Evolutionary conservation across 2,888 invertebrate genomes (phyloP).

Genomic region (Dryocosmus kuriphilus): DNA sequence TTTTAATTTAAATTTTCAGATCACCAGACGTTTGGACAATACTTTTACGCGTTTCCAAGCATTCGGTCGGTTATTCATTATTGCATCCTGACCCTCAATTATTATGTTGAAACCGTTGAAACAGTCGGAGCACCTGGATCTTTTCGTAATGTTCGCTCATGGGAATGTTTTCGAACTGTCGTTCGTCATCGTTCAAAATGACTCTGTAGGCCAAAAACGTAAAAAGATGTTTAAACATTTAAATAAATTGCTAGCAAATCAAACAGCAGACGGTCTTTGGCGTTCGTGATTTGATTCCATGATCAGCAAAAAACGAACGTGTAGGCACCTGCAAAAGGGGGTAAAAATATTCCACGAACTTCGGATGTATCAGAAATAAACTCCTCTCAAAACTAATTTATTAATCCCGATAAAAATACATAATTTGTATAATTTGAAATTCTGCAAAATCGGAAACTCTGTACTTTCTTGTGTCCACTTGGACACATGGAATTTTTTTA

Average conservation of each 20-base stretch:
- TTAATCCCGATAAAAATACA: neutral
- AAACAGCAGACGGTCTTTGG: conserved; percentile 19
- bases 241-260: conserved; percentile 33
- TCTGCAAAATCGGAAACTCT: too few relatives aligned
- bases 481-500: too few relatives aligned
- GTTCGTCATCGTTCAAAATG: conserved; percentile 26
- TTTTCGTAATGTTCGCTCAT: conserved; percentile 11
- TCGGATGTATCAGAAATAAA: conserved; percentile 1
- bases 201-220: neutral
- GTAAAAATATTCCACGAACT: neutral
- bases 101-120: conserved; percentile 45
- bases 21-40: too few relatives aligned
- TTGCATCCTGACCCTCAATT: too few relatives aligned
- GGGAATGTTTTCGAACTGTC: conserved; percentile 15
- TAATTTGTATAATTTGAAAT: too few relatives aligned
- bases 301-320: conserved; percentile 18
- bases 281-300: conserved; percentile 31
- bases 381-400: neutral
- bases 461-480: too few relatives aligned
- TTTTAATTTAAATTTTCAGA: too few relatives aligned
- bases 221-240: conserved; percentile 13
- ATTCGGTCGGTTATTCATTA: too few relatives aligned
- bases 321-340: neutral
- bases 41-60: too few relatives aligned
- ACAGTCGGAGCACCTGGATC: conserved; percentile 41